Conservation (phyloP, 1,140 invertebrate genomes). For the Caenorhabditis brenneri region DNA sequence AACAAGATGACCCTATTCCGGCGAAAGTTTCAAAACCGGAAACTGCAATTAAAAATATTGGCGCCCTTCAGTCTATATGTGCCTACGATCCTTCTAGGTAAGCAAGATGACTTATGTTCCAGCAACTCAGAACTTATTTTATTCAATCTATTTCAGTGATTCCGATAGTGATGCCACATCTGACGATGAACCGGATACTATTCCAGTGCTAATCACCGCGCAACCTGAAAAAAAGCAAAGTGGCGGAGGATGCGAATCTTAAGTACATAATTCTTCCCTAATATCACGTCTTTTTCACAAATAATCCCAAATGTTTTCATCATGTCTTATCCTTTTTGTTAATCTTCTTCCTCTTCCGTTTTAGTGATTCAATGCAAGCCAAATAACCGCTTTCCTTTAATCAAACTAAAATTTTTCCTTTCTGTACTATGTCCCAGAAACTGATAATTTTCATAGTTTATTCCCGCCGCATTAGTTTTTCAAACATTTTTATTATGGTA, state of each 20-base stretch:
- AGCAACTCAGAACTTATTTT: background rate
- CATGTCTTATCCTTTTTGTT: no score
- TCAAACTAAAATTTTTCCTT: background rate
- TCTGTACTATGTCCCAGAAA: background rate
- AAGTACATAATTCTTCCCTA: background rate
- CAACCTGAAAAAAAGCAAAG: background rate
- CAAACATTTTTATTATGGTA: background rate
- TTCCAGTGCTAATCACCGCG: background rate
- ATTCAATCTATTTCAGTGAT: background rate
- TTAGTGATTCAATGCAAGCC: background rate
- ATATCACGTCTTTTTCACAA: no score
- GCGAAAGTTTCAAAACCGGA: background rate
- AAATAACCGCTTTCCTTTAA: background rate
- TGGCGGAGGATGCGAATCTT: background rate
- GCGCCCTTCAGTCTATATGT: background rate
- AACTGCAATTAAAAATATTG: background rate
- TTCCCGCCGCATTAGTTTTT: background rate
- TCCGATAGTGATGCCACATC: conserved; percentile 13
- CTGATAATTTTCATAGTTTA: background rate
- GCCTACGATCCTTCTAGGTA: conserved; percentile 14
- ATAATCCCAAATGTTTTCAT: no score
- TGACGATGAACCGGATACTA: background rate
- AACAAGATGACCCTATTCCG: background rate
- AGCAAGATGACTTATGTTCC: background rate
- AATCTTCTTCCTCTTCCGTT: no score